Conservation (phyloP, 2,888 invertebrate genomes). For the Kryphioiulus occultus region DNA sequence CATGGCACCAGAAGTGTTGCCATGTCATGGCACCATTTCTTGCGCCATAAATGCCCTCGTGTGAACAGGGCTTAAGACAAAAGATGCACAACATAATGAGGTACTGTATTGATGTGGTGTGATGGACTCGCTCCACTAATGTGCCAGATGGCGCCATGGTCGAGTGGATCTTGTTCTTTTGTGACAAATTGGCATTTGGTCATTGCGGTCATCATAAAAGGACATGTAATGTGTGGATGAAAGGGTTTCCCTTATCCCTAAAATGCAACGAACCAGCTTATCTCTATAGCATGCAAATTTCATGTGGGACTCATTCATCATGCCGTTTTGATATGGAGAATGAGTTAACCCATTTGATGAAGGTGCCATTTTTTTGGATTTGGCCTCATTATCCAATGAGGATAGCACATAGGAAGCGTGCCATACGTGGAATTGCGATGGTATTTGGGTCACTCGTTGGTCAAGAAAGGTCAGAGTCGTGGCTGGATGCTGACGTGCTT, state of each 20-base stretch:
- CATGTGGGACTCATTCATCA: constrained; percentile 2
- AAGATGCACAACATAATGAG: too few species aligned
- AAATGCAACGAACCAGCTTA: neutral
- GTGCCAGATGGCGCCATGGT: neutral
- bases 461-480: constrained; percentile 22
- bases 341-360: constrained; percentile 1
- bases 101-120: too few species aligned
- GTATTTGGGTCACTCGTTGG: neutral
- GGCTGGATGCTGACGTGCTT: neutral
- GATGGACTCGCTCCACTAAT: neutral
- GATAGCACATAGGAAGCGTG: neutral
- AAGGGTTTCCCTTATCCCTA: neutral
- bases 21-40: too few species aligned
- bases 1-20: too few species aligned
- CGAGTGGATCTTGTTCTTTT: neutral
- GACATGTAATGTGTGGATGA: neutral
- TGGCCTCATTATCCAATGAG: neutral
- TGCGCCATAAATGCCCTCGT: too few species aligned
- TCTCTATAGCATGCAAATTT: neutral
- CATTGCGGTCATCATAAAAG: constrained; percentile 11
- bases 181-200: neutral
- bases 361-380: neutral
- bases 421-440: neutral
- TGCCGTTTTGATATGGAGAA: neutral
- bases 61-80: too few species aligned